Base-by-base conservation (phyloP, 1,140 invertebrate genomes). In the Drosophila orena region DNA sequence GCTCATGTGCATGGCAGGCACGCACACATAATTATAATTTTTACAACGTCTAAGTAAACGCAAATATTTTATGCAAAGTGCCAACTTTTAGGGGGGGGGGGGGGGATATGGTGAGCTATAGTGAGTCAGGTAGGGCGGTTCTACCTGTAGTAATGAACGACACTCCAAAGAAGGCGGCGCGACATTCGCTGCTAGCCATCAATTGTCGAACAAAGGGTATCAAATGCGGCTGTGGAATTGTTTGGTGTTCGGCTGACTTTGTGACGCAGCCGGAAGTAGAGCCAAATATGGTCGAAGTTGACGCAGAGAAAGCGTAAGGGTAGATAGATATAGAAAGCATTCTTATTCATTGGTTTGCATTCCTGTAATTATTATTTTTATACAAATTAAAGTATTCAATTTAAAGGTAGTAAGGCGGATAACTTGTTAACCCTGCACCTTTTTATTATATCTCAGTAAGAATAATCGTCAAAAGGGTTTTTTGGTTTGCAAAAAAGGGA, bases 21-120 rank as follows among this genome's bases (percentile, higher is more conserved):
- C 84, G 84, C 64, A 78, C 77, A 84, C 84, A 83, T 89, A 89
- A 89, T 89, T 89, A 89, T 89, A 89, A 89, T 89, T 90, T 89
- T 89, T 89, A 89, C 84, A 88, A 88, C 84, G 83, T 88, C 83
- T 89, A 88, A 88, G 77, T 83, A 89, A 83, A 79, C 71, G 75
- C 83, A 88, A 83, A 88, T 88, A 72, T 79, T 73, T 72, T 83
- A 86, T 89, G 79, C 83, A 62, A 66, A 76, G 66, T 66, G 74
- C 69, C 81, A 61, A 71, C 40, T 60, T 58, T 44, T 40, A n/a
- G n/a, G n/a, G 42, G 40, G 24, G 52, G 35, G 10, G 3, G 0
- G 17, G 12, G 17, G 7, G 0, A 10, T 30, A 8, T 38, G 38
- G 62, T 57, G 43, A 42, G 12, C 34, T 30, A 8, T 24, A 34